Evolutionary conservation across 1,140 invertebrate species (phyloP).

Genomic region (Drosophila equinoxialis): DNA sequence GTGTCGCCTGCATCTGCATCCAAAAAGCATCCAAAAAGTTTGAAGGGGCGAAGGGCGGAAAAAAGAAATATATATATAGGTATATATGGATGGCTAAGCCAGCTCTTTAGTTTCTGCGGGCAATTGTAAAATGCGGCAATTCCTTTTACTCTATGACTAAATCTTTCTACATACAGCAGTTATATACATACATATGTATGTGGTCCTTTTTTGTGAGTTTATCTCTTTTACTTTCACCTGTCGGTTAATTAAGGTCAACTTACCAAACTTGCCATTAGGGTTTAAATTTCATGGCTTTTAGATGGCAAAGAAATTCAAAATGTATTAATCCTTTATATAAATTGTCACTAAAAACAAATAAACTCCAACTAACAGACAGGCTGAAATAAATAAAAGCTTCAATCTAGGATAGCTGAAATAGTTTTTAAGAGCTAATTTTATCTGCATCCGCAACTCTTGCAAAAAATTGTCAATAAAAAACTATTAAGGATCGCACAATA

Average conservation of each 20-base stretch:
- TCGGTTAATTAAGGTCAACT: not conserved
- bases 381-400: too few species aligned
- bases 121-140: conserved; percentile 16
- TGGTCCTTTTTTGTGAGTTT: not conserved
- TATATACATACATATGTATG: too few species aligned
- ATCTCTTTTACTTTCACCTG: not conserved
- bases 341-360: too few species aligned
- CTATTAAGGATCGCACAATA: too few species aligned
- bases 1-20: conserved; percentile 58
- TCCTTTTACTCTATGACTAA: not conserved
- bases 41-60: not conserved
- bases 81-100: not conserved
- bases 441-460: too few species aligned
- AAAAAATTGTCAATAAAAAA: too few species aligned
- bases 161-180: conserved; percentile 20
- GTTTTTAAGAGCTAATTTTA: too few species aligned
- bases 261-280: not conserved
- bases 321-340: too few species aligned
- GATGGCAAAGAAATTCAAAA: not conserved
- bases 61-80: not conserved
- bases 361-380: too few species aligned
- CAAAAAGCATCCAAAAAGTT: conserved; percentile 28
- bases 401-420: too few species aligned
- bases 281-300: too few species aligned
- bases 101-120: conserved; percentile 55